Base-by-base conservation (phyloP, 1,140 invertebrate genomes). In the Tigriopus japonicus region DNA sequence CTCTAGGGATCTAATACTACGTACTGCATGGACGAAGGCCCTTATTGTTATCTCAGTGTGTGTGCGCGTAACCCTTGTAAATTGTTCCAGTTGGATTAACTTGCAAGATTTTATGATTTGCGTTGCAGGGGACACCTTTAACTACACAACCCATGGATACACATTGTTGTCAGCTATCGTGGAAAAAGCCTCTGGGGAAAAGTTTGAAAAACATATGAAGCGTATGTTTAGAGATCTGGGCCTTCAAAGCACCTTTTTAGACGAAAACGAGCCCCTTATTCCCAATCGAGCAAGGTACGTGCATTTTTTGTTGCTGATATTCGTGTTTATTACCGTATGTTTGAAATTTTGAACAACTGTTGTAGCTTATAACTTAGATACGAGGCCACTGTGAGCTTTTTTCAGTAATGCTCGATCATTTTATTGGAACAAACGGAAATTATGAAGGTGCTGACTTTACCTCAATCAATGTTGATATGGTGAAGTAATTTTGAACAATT, bases 61-160 rank as follows among this genome's bases (percentile, higher is more conserved):
- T 35, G 9, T 35, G 28, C 9, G 3, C 28, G 28, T 35, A 35
- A 35, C 28, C 28, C 9, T 35, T 35, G 28, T 5, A 35, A 9
- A 35, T 66, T 62, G 64, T 40, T 65, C 17, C 12, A 23, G 19
- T 42, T 17, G n/a, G n/a, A n/a, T n/a, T n/a, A n/a, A n/a, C n/a
- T n/a, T n/a, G 40, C 23, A 23, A 19, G 63, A 59, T 43, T 52
- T 55, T 35, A 65, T n/a, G n/a, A n/a, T n/a, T n/a, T n/a, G n/a
- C n/a, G n/a, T n/a, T 64, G 6, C 62, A 77, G 77, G 75, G 1
- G 71, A 67, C 3, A 73, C 75, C 61, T 81, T 69, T 66, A 63
- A 71, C 5, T 82, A 82, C 64, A 76, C 78, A 10, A 79, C 79
- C 19, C 76, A 76, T 67, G 80, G 74, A 0, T 82, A 70, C 67